phyloP scores from a whole-genome alignment of 2,888 invertebrate genomes.

The Andrena trimmerana region DNA sequence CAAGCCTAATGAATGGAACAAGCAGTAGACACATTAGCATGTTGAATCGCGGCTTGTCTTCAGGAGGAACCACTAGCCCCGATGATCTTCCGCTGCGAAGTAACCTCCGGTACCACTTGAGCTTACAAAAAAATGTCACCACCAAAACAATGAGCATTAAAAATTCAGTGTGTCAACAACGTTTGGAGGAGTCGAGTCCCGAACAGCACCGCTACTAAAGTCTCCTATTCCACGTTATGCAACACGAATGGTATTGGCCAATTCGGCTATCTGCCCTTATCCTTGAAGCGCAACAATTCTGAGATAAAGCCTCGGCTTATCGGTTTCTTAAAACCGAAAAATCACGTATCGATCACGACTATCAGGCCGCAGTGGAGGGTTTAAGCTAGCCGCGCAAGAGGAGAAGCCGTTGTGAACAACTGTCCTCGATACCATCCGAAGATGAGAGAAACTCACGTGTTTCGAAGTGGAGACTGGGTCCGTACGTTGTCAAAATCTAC shows the following conservation, averaged over 20 bases:
- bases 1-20: conserved; percentile 15
- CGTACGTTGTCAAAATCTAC: conserved; percentile 33
- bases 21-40: background rate
- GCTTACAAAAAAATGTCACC: background rate
- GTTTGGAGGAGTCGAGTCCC: background rate
- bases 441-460: conserved; percentile 36
- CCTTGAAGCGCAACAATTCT: background rate
- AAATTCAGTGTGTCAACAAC: conserved; percentile 8
- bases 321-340: background rate
- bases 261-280: background rate
- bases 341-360: background rate
- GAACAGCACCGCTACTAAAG: background rate
- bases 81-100: background rate
- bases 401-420: background rate
- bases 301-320: background rate
- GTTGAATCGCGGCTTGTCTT: background rate
- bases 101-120: background rate
- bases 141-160: background rate
- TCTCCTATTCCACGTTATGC: conserved; percentile 16
- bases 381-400: background rate
- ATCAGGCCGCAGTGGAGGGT: background rate
- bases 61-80: background rate
- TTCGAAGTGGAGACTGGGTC: background rate
- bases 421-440: background rate
- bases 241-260: background rate